Evolutionary conservation across 2,888 invertebrate genomes (phyloP), one percentile per base, ranked within the genome.

Genomic region (Celastrina argiolus): DNA sequence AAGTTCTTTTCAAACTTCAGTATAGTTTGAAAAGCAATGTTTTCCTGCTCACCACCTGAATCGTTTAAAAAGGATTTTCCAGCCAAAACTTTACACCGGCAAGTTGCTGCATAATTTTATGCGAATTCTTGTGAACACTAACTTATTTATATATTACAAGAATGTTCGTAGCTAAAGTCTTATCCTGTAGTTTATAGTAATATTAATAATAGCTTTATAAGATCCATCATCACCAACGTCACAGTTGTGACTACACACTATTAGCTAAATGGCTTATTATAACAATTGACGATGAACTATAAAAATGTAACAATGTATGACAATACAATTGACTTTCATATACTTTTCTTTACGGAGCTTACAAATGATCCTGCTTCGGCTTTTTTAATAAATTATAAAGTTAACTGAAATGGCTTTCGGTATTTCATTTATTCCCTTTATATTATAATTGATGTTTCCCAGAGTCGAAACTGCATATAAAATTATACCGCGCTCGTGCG

Each of bases 361-460:
- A n/a, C n/a, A n/a, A n/a, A n/a, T n/a, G n/a, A n/a, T n/a, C 36
- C 3, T 14, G 22, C 51, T 12, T 14, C 5, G 22, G 51, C 26
- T 51, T 51, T 12, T 2, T 51, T 22, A 26, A 51, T 51, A 51
- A 51, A 26, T 51, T 51, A 51, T 22, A 26, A 26, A 22, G 51
- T 51, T 51, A 51, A 51, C 22, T 51, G 51, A 51, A 22, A 51
- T 45, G 26, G 51, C 14, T 12, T 51, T 7, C 22, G 51, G 22
- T 22, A 51, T 22, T 51, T 51, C 4, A 51, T 26, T 51, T 12
- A 18, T 12, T 26, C 22, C 12, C 51, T 26, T n/a, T n/a, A n/a
- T n/a, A n/a, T n/a, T n/a, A n/a, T 51, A 51, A 51, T 51, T 51
- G 51, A 51, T 51, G 51, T 51, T 51, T 51, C 3, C 51, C 12